Percentiles rank a stretch among this genome's conserved stretches.
phyloP scores from a whole-genome alignment of 23 tunicate species.

The Styela plicata region DNA sequence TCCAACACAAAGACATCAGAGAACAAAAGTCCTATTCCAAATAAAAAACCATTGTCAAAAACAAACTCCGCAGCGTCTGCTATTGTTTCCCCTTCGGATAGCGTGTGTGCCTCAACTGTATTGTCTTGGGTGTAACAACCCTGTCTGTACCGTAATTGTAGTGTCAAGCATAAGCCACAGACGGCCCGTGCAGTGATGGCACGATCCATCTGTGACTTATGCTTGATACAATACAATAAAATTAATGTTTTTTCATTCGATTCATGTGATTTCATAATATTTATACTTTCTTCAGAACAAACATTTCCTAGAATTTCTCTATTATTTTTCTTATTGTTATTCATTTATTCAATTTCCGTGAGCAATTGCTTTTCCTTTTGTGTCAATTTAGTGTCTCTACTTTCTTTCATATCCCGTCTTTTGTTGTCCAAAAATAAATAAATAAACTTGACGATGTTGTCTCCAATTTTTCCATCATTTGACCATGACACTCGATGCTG shows the following conservation, averaged over 20 bases:
- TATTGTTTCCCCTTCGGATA: constrained; percentile 28
- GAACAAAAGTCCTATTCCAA: constrained; percentile 4
- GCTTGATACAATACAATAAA: too few relatives aligned
- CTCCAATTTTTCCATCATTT: too few relatives aligned
- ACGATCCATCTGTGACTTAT: too few relatives aligned
- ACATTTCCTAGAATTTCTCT: neutral
- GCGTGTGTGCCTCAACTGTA: constrained; percentile 30
- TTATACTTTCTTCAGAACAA: neutral
- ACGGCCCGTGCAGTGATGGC: too few relatives aligned
- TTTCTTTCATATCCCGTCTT: too few relatives aligned
- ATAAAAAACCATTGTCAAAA: neutral
- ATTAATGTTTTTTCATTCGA: neutral
- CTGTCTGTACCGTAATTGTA: too few relatives aligned
- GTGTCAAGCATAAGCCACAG: too few relatives aligned
- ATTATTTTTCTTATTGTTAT: neutral
- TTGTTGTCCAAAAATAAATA: too few relatives aligned
- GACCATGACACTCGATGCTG: too few relatives aligned
- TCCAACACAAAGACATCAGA: neutral
- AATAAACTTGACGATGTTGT: too few relatives aligned
- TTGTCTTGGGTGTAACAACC: constrained; percentile 37
- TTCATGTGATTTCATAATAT: too few relatives aligned
- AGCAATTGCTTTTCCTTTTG: neutral
- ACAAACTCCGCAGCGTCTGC: constrained; percentile 8
- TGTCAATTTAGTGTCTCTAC: too few relatives aligned
- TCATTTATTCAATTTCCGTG: neutral